Evolutionary conservation across 2,113 vertebrate species (phyloP).

Genomic region (Hyaena hyaena): DNA sequence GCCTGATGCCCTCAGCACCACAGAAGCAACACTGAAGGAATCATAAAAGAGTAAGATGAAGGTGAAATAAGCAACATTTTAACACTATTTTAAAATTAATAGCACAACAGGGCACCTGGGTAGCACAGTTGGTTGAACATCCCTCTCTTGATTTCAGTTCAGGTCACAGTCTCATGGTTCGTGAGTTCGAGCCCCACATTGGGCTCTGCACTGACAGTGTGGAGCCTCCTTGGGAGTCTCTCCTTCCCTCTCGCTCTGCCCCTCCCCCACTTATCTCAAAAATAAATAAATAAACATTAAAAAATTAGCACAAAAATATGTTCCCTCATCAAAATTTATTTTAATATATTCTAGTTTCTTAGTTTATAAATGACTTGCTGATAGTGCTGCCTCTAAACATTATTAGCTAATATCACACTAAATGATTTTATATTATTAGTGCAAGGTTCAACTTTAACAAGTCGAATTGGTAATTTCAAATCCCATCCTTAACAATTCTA

Average conservation of each 20-base stretch:
- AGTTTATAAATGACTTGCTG: background rate
- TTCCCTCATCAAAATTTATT: background rate
- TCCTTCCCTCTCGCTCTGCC: too few species aligned
- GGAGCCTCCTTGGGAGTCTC: too few species aligned
- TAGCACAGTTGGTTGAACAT: too few species aligned
- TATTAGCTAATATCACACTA: background rate
- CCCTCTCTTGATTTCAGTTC: too few species aligned
- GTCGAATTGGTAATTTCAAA: background rate
- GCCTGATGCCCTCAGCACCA: background rate
- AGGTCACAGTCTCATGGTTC: too few species aligned
- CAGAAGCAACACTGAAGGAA: background rate
- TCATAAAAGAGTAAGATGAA: background rate
- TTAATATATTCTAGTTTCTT: background rate
- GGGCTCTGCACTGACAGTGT: too few species aligned
- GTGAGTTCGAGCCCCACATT: too few species aligned
- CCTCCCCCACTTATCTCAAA: too few species aligned
- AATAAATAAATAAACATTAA: too few species aligned
- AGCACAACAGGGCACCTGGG: background rate
- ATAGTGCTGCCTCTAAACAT: background rate
- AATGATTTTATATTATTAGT: background rate
- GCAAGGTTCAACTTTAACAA: background rate
- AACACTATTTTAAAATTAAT: too few species aligned
- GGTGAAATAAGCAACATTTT: background rate
- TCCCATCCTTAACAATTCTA: background rate
- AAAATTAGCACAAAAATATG: background rate